Base-by-base conservation (phyloP, 2,797 vertebrate species). In the Sandelia bainsii region DNA sequence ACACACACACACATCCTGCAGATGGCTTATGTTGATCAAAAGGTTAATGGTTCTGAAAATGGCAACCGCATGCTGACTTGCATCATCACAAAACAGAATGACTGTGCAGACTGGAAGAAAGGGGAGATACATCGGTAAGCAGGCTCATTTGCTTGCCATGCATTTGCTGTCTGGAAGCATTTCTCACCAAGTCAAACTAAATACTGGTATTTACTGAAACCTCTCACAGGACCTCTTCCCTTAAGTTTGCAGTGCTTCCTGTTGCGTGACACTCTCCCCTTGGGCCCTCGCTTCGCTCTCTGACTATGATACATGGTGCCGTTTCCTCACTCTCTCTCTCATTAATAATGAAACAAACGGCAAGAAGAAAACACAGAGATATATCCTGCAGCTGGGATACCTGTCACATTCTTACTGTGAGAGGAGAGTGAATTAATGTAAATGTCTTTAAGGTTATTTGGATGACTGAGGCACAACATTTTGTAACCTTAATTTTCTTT, bases 301-400 rank as follows among this genome's bases (percentile, higher is more conserved):
- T 77, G 87, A 92, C 91, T 89, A 87, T 82, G 83, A 91, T 90
- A 87, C 87, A 87, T 51, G 66, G 72, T 52, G 82, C 84, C 76
- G 78, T 82, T 87, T 72, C 69, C 83, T 86, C 77, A 50, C 80
- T 80, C 81, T 45, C 72, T 45, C 72, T 67, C 85, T 91, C 89
- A 93, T 93, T 87, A 93, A 93, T 93, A 91, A 93, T 91, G 83
- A 90, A 93, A 89, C 80, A 85, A 89, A 88, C 85, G 76, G 77
- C 69, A 62, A 79, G 72, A 77, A 84, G 86, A 79, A 89, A 84
- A 81, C 72, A 82, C 71, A 45, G 56, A 80, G 65, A 86, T 72
- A 72, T 42, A 85, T 87, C 69, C 82, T 82, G 64, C 61, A 82
- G 88, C 79, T 66, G 27, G 44, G 53, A 42, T 75, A 63, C 68